A percentile compares a stretch with the other conserved stretches of the same genome.
These are phyloP conservation scores for Empidonax alnorum DNA, from an alignment of 2,113 vertebrate species.

Conservation along the genomic window DNA sequence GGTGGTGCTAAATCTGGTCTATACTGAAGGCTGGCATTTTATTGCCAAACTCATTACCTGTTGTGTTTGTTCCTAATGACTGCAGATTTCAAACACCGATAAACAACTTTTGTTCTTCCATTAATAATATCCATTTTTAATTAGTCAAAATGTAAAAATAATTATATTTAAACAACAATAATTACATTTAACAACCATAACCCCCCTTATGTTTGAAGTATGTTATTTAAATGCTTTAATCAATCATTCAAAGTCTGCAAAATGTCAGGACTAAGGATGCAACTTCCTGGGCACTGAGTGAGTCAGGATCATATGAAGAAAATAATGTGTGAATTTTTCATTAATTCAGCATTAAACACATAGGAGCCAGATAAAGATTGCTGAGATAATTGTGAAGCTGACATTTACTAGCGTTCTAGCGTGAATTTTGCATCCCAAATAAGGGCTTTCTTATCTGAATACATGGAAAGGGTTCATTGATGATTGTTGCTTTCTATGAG, in stretches of 20 bases:
- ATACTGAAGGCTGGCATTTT: constrained; percentile 40
- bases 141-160: constrained; percentile 33
- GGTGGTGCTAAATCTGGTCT: constrained; percentile 30
- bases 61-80: constrained; percentile 8
- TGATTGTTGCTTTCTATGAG: not conserved
- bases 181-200: not conserved
- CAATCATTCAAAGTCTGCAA: constrained; percentile 8
- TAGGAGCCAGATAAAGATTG: not conserved
- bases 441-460: not conserved
- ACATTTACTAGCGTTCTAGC: not conserved
- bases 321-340: not conserved
- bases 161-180: not conserved
- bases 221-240: not conserved
- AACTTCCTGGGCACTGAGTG: not conserved
- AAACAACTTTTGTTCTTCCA: constrained; percentile 1
- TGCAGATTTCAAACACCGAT: not conserved
- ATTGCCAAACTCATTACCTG: constrained; percentile 34
- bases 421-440: not conserved
- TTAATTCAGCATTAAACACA: not conserved
- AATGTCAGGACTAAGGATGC: constrained; percentile 16
- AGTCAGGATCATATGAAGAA: constrained; percentile 16
- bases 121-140: constrained; percentile 27
- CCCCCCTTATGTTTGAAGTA: not conserved
- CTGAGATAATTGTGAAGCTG: not conserved
- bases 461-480: not conserved